These are phyloP conservation scores for Drosophila sechellia DNA, from an alignment of 1,140 invertebrate species.

Conservation along the genomic window DNA sequence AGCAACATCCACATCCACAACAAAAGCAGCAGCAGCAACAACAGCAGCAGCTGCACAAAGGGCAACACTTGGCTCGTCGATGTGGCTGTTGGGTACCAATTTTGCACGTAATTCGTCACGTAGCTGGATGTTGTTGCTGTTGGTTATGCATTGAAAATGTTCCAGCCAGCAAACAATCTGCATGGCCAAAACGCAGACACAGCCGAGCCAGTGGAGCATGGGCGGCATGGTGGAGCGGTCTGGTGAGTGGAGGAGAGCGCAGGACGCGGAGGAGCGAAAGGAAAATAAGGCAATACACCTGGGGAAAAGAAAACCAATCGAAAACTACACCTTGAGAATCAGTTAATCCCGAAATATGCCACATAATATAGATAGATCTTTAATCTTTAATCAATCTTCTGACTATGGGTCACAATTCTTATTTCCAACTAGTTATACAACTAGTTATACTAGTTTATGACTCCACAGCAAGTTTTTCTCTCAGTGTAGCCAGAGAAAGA, in stretches of 20 bases:
- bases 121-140: conserved; percentile 60
- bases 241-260: neutral
- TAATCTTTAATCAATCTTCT: no score
- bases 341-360: neutral
- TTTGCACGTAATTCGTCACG: conserved; percentile 80
- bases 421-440: no score
- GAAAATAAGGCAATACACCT: conserved; percentile 7
- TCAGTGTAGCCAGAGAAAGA: conserved; percentile 1
- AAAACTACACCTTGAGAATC: neutral
- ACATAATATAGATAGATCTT: no score
- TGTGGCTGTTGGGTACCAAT: conserved; percentile 54
- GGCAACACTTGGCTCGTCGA: conserved; percentile 9
- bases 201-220: conserved; percentile 32
- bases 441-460: no score
- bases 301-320: neutral
- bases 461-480: neutral
- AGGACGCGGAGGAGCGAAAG: conserved; percentile 1
- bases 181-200: conserved; percentile 53
- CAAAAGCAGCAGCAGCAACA: neutral
- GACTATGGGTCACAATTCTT: no score
- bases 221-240: neutral
- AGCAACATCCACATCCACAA: neutral
- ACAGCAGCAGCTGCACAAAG: conserved; percentile 42
- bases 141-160: conserved; percentile 80
- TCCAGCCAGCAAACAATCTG: conserved; percentile 65